These are phyloP conservation scores for Eremophila alpestris DNA, from an alignment of 2,797 vertebrate genomes.

Conservation along the genomic window DNA sequence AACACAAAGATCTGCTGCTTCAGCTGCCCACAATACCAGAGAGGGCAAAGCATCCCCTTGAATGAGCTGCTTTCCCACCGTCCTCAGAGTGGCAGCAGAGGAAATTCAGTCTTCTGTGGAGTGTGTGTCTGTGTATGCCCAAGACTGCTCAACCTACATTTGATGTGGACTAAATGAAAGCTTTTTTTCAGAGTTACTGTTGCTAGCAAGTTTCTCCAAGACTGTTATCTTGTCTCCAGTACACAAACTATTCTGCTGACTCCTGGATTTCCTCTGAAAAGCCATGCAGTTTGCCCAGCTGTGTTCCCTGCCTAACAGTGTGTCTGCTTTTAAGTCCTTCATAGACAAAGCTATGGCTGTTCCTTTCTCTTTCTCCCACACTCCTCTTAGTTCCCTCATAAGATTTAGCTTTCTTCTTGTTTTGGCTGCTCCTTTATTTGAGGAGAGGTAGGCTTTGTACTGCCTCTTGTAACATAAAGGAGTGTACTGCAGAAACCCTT, in stretches of 20 bases:
- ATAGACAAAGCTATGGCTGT: background rate
- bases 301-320: background rate
- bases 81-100: background rate
- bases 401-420: background rate
- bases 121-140: rapidly evolving
- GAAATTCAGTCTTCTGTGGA: background rate
- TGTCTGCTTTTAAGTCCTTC: background rate
- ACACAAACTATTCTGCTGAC: background rate
- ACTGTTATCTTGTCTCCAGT: background rate
- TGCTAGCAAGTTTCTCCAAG: background rate
- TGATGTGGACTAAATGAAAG: background rate
- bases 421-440: background rate
- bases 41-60: background rate
- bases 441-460: background rate
- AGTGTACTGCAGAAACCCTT: background rate
- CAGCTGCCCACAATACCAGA: background rate
- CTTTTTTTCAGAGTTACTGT: background rate
- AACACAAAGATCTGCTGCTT: background rate
- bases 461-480: background rate
- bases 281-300: background rate
- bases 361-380: background rate
- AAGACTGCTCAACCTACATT: background rate
- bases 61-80: background rate
- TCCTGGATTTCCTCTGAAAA: background rate
- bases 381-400: background rate